Base-by-base conservation (phyloP, 64 coral and sea anemone genomes). In the Stichodactyla helianthus region DNA sequence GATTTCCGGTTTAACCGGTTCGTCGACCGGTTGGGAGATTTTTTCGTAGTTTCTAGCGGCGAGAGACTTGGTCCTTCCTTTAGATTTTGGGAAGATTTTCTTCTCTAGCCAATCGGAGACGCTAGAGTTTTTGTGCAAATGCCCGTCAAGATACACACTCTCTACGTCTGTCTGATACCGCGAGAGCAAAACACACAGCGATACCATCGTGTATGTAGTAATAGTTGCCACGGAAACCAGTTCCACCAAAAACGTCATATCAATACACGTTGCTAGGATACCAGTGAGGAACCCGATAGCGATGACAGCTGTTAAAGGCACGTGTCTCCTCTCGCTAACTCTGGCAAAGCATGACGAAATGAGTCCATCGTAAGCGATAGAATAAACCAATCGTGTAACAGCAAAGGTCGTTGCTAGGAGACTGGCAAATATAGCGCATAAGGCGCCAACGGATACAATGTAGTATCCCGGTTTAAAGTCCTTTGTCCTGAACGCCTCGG, bases 371-470 rank as follows among this genome's bases (percentile, higher is more conserved):
- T 84, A 83, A 0, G 94, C 90, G 10, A 95, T 63, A 0, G 94
- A 71, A 84, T 92, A 95, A 13, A 92, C n/a, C 10, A 93, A 84
- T 76, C 94, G 87, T 4, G 87, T 81, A 4, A 83, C 44, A 23
- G 64, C 74, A 53, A 89, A 95, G 84, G 84, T 87, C 51, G 65
- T 77, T 13, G 87, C 90, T 4, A 95, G 19, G 35, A 95, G 57
- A 28, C 86, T 86, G 18, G 87, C 88, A 6, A 95, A 61, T 54
- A 89, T 86, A 0, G 91, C 88, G 17, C 83, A 92, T 13, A 92
- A 82, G 22, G 94, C 94, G 7, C 94, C 94, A 9, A 77, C 68
- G 3, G 94, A 92, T 12, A 95, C 94, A 13, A 95, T 81, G 26
- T 95, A 95, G 68, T 92, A 86, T 4, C 89, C 91, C 15, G 83